Conservation (phyloP, 2,113 vertebrate species). For the Sapayoa aenigma region DNA sequence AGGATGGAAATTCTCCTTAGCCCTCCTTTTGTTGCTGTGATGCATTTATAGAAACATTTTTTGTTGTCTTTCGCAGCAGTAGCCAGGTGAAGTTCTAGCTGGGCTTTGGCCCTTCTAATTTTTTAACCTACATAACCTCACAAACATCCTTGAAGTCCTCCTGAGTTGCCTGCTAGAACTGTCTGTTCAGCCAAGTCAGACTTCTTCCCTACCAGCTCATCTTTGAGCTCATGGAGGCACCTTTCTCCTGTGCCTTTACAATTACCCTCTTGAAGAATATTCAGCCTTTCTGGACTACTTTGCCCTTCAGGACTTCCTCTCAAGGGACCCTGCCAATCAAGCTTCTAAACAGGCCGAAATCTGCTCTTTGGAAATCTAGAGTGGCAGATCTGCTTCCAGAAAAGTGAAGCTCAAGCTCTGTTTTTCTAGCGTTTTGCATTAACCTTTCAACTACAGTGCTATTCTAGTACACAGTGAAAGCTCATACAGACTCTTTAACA, state of each 20-base stretch:
- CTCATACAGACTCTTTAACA: background rate
- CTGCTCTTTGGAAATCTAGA: background rate
- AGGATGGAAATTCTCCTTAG: background rate
- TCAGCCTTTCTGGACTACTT: background rate
- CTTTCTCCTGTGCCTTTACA: background rate
- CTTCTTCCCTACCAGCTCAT: background rate
- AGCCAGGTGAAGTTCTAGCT: background rate
- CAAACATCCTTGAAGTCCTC: background rate
- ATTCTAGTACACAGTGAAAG: background rate
- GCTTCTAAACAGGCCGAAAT: background rate
- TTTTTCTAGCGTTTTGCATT: background rate
- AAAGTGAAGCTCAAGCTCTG: background rate
- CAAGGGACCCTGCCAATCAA: background rate
- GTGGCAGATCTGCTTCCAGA: background rate
- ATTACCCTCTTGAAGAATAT: background rate
- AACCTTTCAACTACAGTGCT: background rate
- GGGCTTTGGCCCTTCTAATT: background rate
- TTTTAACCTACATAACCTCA: background rate
- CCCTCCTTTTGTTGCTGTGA: background rate
- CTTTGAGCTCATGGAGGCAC: background rate
- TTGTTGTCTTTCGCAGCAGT: background rate
- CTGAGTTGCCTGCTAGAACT: background rate
- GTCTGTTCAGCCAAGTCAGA: background rate
- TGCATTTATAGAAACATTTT: background rate
- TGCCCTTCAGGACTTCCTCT: background rate